Base-by-base conservation (phyloP, 2,797 vertebrate species). In the Chelonia mydas region DNA sequence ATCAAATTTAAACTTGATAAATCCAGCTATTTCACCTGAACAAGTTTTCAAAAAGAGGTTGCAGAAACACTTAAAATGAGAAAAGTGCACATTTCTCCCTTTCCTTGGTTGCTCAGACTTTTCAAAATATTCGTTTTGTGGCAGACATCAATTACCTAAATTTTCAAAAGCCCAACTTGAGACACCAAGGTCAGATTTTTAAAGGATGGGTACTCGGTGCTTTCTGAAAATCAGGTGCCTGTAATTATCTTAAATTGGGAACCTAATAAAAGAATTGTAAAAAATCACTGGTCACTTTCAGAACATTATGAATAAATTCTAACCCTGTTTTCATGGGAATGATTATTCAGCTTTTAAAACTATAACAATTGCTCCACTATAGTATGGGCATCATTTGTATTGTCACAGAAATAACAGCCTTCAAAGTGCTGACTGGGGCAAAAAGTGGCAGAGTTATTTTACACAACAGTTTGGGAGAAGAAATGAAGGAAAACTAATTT, bases 341-440 rank as follows among this genome's bases (percentile, higher is more conserved):
- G 9, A 19, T 65, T 65, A 65, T 17, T 7, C 16, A n/a, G 33
- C 33, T 7, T 65, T 65, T n/a, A 74, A 45, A 27, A 23, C 41
- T 27, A 45, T 23, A 27, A 9, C 37, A 45, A 41, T 74, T 74
- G 11, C 41, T 74, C 25, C 37, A 45, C 37, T 74, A 45, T 74
- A 76, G 28, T 15, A 76, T 27, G 7, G 15, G 7, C 25, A 8
- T 76, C 45, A 92, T 92, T 90, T 93, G 79, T n/a, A 89, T 61
- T 33, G n/a, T 83, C 74, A 88, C 50, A 3, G 7, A 57, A 1
- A 1, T 77, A 25, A 41, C 16, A 0, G 41, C 86, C 78, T 50
- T 91, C 33, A 82, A 53, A 61, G 59, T 88, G 12, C 3, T 5
- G 37, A 5, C 12, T 10, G 47, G 81, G 74, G 13, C 37, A 50